Percentiles rank a stretch among this genome's conserved stretches.
These are phyloP conservation scores for Microtus ochrogaster DNA, from an alignment of 2,113 vertebrate genomes.

Conservation along the genomic window DNA sequence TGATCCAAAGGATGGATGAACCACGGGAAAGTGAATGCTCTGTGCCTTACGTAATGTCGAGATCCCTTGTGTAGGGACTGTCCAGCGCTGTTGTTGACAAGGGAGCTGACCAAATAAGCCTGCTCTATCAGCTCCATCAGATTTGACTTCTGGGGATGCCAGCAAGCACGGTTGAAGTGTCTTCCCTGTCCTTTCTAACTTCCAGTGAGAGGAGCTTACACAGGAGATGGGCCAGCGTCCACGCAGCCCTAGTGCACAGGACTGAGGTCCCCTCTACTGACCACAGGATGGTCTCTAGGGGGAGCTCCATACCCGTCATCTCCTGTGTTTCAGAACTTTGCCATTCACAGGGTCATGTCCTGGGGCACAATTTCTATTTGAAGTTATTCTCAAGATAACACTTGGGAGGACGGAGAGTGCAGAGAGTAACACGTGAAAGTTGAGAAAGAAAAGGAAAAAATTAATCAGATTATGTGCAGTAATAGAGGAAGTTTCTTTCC, in stretches of 20 bases:
- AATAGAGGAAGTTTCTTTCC: not conserved
- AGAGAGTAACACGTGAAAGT: slow-evolving; percentile 11
- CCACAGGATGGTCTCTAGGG: slow-evolving; percentile 68
- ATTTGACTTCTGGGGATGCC: slow-evolving; percentile 2
- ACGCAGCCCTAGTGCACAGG: not conserved
- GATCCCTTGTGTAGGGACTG: not conserved
- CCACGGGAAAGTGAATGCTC: not conserved
- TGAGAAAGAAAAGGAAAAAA: slow-evolving; percentile 3
- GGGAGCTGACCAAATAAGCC: not conserved
- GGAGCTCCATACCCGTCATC: slow-evolving; percentile 67
- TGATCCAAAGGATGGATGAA: not conserved
- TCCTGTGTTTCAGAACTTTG: slow-evolving; percentile 32
- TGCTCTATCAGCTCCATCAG: fast-evolving
- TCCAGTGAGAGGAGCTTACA: not conserved
- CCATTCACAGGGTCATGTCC: slow-evolving; percentile 31
- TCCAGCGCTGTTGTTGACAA: not conserved
- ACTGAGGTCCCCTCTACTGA: slow-evolving; percentile 37
- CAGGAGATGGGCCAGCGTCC: not conserved
- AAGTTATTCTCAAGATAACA: not conserved
- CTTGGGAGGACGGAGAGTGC: not conserved
- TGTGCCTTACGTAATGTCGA: not conserved
- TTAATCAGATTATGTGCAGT: not conserved
- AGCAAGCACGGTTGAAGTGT: not conserved
- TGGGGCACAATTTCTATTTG: not conserved
- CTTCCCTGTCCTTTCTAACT: not conserved